phyloP scores from a whole-genome alignment of 2,113 vertebrate species.

The Cheirogaleus medius region DNA sequence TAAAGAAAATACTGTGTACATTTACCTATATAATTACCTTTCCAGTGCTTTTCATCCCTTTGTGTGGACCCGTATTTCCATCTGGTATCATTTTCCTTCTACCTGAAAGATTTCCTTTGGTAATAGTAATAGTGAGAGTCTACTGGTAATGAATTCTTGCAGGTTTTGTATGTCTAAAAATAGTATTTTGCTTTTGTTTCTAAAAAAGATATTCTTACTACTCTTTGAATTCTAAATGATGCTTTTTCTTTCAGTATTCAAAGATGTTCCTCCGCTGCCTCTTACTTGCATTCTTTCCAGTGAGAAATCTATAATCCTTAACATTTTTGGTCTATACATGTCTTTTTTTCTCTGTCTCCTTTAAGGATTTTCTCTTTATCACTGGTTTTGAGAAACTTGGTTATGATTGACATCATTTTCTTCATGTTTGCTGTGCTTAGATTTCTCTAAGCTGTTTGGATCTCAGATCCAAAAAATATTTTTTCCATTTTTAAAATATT shows the following conservation, averaged over 20 bases:
- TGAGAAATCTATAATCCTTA: not conserved
- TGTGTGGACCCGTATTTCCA: not conserved
- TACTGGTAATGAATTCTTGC: not conserved
- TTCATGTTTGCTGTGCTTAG: not conserved
- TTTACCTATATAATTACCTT: not conserved
- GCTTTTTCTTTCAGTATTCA: not conserved
- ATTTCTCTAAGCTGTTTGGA: not conserved
- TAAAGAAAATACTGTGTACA: not conserved
- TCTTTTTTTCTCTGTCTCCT: not conserved
- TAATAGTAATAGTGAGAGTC: not conserved
- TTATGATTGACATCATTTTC: not conserved
- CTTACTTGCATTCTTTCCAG: not conserved
- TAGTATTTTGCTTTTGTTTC: not conserved
- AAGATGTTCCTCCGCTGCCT: not conserved
- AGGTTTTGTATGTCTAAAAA: not conserved
- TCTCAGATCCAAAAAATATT: not conserved
- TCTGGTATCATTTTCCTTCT: not conserved
- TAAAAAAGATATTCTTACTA: not conserved
- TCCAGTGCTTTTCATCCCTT: not conserved
- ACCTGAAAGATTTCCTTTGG: not conserved
- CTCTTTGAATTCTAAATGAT: not conserved
- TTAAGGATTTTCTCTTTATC: not conserved
- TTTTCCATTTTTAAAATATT: not conserved
- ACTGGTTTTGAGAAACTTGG: not conserved
- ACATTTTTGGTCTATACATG: not conserved